Base-by-base conservation (phyloP, 1,140 invertebrate species). In the Drosophila jambulina region DNA sequence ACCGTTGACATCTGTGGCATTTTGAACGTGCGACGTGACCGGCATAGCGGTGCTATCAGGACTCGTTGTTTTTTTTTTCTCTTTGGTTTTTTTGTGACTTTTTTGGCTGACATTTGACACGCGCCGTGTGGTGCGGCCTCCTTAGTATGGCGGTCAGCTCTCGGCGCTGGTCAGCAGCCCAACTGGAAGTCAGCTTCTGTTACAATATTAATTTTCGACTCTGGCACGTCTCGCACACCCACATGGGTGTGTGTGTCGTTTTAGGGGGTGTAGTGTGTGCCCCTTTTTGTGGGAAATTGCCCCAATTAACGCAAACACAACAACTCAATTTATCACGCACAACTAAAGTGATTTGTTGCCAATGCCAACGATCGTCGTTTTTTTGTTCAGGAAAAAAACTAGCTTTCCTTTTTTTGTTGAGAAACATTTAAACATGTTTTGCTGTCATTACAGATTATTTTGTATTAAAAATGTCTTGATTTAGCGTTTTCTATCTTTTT, bases 291-390 rank as follows among this genome's bases (percentile, higher is more conserved):
- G 67, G 77, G 81, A 85, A 90, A 90, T 90, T 90, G 85, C 78
- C 81, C 85, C 85, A 88, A 88, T 88, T 88, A 88, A 90, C 85
- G 85, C 85, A 90, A 83, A 85, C 78, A 72, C 76, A 87, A 90
- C 84, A 90, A 90, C 85, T 88, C 85, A 88, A 88, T 88, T 88
- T 88, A 88, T 88, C 85, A 90, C 85, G 85, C 85, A 88, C 85
- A 88, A 90, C 85, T 88, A 88, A 88, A 88, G 85, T 88, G 85
- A 88, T 88, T 88, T 88, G 85, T 88, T 88, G 85, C 85, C 85
- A 88, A 90, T 88, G 85, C 85, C 85, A 88, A 88, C 85, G 77
- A 72, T 64, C 53, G 64, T 53, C 27, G 38, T 34, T 9, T 29
- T 43, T 49, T 45, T 25, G 48, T 29, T 25, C 23, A 40, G 13